Base-by-base conservation (phyloP, 2,797 vertebrate genomes). In the Microctenopoma steveboyesi region DNA sequence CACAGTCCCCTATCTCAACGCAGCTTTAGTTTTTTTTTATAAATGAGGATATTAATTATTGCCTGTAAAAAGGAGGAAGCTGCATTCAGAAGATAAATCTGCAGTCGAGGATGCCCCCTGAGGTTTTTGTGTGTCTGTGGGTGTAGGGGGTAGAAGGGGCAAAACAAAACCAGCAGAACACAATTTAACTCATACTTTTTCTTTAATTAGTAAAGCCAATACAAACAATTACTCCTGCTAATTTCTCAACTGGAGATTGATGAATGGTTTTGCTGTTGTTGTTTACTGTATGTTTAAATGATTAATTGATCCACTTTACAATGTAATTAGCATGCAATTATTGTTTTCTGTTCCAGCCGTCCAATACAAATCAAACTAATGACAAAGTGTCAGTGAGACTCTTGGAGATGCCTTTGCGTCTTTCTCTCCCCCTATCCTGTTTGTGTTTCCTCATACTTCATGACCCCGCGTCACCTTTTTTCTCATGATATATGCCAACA, bases 11-110 rank as follows among this genome's bases (percentile, higher is more conserved):
- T 91, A 90, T 90, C 88, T 83, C 63, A 27, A 12, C 25, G 50
- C 65, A 82, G 87, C 86, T 86, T 88, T 77, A 73, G 18, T 18
- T 18, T 18, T 52, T 72, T 50, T 69, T 77, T 40, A 88, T 77
- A 86, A 94, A 91, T 89, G 75, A 78, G 78, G 84, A 87, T 18
- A 92, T 92, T 92, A 92, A 94, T 93, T 91, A 90, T 85, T 86
- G 79, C 78, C 68, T 83, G 60, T 43, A 67, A 89, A 88, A 69
- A 9, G 48, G 69, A 40, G 63, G 79, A 80, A 75, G 88, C 92
- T 94, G 92, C 79, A 81, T 85, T 65, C 67, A 82, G 78, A 57
- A 89, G 92, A 94, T 93, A 93, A 93, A 92, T 93, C 80, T 90
- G 78, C 70, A 72, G 73, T 80, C 67, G 76, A 2, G 2, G 54